Evolutionary conservation across 2,888 invertebrate species (phyloP), one percentile per base, ranked within the genome.

Genomic region (Dasypogon diadema): DNA sequence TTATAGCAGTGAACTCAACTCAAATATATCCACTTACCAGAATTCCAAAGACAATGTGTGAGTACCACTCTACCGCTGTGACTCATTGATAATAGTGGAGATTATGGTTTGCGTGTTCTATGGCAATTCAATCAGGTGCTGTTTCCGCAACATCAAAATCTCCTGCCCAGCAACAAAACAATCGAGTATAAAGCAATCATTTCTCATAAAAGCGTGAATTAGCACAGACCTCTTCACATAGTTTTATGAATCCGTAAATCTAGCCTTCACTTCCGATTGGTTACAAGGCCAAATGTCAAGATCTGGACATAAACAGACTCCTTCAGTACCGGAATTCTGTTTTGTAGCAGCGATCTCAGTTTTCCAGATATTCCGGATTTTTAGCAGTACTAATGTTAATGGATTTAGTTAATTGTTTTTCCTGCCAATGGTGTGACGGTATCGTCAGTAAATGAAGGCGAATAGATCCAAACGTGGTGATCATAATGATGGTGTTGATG

Each of bases 31-130:
- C n/a, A n/a, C n/a, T n/a, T n/a, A n/a, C n/a, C n/a, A n/a, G n/a
- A n/a, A n/a, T 10, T 42, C 42, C 2, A 42, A 37, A 34, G 16
- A 60, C 37, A n/a, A 60, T 60, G 60, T 60, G 42, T 42, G 6
- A 12, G 42, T 42, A n/a, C n/a, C 42, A 42, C 42, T 3, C 42
- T 42, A 12, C 12, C n/a, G 12, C 0, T 12, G 12, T 42, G 42
- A 42, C 42, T 30, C 30, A 42, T 12, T 42, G 42, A 42, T 3
- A 42, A 42, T 8, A n/a, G 30, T 30, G 8, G 3, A 8, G 30
- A 5, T 37, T 60, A 37, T 18, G 37, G 60, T 60, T 60, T 26
- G 60, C 37, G 37, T 60, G 60, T 22, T 60, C 16, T 60, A 60
- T 60, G 60, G 37, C 12, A 60, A 42, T 42, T n/a, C n/a, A 30